These are phyloP conservation scores for Falco berigora DNA, from an alignment of 2,797 vertebrate genomes.

Conservation along the genomic window DNA sequence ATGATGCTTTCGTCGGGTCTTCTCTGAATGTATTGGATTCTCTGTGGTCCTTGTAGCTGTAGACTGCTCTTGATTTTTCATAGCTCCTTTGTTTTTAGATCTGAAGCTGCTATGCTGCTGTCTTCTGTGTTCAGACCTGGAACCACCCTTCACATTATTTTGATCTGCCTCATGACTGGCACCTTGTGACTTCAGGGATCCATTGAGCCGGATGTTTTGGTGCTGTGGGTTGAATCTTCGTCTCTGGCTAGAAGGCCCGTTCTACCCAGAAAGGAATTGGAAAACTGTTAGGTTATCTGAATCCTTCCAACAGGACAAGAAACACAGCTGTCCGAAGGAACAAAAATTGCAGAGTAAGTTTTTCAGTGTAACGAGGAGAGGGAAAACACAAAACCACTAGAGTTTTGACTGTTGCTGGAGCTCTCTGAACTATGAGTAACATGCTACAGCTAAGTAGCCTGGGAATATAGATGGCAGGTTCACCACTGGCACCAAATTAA, in stretches of 20 bases:
- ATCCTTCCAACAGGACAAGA: neutral
- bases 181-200: conserved; percentile 61
- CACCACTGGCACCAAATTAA: neutral
- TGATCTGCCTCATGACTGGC: conserved; percentile 54
- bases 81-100: conserved; percentile 71
- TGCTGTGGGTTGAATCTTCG: conserved; percentile 74
- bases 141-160: conserved; percentile 10
- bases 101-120: conserved; percentile 71
- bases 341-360: neutral
- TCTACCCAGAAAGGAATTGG: conserved; percentile 59
- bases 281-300: neutral
- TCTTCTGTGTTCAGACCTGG: conserved; percentile 71
- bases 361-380: neutral
- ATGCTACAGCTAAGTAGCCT: neutral
- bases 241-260: conserved; percentile 68
- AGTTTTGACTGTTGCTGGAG: neutral
- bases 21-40: conserved; percentile 30
- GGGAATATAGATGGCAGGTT: neutral
- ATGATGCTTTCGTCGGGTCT: conserved; percentile 64
- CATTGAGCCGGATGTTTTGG: conserved; percentile 64
- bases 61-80: conserved; percentile 65
- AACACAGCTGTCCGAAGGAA: neutral
- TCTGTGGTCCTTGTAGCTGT: conserved; percentile 54
- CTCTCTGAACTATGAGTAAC: neutral
- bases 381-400: neutral